Percentiles rank a stretch among this genome's conserved stretches.
Evolutionary conservation across 1,140 invertebrate genomes (phyloP).

Genomic region (Ceratitis capitata): DNA sequence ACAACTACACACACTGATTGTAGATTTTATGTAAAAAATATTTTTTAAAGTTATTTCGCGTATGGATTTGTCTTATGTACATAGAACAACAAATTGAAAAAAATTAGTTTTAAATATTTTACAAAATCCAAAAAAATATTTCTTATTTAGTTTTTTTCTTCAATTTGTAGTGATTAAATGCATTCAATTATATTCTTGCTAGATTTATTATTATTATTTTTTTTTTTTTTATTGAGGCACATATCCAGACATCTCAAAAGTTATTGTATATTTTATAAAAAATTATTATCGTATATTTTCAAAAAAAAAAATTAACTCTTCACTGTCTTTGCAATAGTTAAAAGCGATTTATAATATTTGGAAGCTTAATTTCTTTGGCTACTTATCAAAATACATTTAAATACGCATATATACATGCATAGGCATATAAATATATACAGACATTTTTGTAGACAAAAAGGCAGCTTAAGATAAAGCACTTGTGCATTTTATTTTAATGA

Average conservation of each 20-base stretch:
- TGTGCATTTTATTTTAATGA: not conserved
- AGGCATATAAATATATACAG: too few relatives aligned
- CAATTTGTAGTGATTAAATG: not conserved
- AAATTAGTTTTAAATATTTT: too few relatives aligned
- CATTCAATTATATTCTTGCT: too few relatives aligned
- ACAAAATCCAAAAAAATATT: not conserved
- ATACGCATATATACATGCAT: not conserved
- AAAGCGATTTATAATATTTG: not conserved
- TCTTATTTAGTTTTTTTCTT: not conserved
- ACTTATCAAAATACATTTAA: not conserved
- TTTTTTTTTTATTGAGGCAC: not conserved
- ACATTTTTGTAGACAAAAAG: not conserved
- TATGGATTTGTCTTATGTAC: too few relatives aligned
- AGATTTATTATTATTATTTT: not conserved
- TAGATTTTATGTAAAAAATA: too few relatives aligned
- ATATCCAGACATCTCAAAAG: not conserved
- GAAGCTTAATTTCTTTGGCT: constrained; percentile 17
- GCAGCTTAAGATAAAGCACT: constrained; percentile 6
- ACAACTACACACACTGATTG: too few relatives aligned
- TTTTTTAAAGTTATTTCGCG: too few relatives aligned
- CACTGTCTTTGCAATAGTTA: not conserved
- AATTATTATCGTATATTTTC: not conserved
- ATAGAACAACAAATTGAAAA: too few relatives aligned
- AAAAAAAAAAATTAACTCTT: not conserved
- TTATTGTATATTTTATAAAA: not conserved